Evolutionary conservation across 2,888 invertebrate genomes (phyloP).

Genomic region (Orchestes rusci): DNA sequence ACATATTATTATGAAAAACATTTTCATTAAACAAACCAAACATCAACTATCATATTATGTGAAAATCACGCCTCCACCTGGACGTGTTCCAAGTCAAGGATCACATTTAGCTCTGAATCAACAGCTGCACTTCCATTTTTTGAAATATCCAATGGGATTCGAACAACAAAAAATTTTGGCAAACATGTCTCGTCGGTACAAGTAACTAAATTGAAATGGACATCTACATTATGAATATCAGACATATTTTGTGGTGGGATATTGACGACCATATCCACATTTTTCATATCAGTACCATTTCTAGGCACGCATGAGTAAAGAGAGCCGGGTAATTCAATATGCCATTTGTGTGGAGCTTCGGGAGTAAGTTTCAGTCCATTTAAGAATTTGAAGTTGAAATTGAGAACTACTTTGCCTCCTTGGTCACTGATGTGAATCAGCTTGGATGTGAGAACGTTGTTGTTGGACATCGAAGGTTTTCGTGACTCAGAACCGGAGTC

Average conservation of each 20-base stretch:
- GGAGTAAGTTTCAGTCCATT: slow-evolving; percentile 47
- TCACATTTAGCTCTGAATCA: slow-evolving; percentile 19
- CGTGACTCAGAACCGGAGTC: too few relatives aligned
- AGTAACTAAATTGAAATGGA: slow-evolving; percentile 38
- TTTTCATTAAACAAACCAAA: too few relatives aligned
- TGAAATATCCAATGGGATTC: slow-evolving; percentile 30
- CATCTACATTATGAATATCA: slow-evolving; percentile 29
- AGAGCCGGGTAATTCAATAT: slow-evolving; percentile 34
- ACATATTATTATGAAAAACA: too few relatives aligned
- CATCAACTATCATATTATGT: too few relatives aligned
- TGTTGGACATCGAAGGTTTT: too few relatives aligned
- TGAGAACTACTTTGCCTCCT: slow-evolving; percentile 20
- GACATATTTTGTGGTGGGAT: slow-evolving; percentile 29
- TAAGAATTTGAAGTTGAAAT: slow-evolving; percentile 39
- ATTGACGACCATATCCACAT: slow-evolving; percentile 37
- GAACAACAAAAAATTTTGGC: slow-evolving; percentile 38
- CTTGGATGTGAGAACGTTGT: too few relatives aligned
- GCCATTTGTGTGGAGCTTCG: slow-evolving; percentile 54
- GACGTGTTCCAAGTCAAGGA: slow-evolving; percentile 16
- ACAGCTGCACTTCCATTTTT: slow-evolving; percentile 17
- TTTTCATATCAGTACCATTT: slow-evolving; percentile 33
- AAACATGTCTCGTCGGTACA: slow-evolving; percentile 39
- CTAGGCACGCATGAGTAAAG: slow-evolving; percentile 39
- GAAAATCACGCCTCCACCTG: too few relatives aligned
- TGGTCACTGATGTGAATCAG: slow-evolving; percentile 12